These are phyloP conservation scores for Malurus alboscapulatus DNA, from an alignment of 2,113 vertebrate genomes.

Conservation along the genomic window DNA sequence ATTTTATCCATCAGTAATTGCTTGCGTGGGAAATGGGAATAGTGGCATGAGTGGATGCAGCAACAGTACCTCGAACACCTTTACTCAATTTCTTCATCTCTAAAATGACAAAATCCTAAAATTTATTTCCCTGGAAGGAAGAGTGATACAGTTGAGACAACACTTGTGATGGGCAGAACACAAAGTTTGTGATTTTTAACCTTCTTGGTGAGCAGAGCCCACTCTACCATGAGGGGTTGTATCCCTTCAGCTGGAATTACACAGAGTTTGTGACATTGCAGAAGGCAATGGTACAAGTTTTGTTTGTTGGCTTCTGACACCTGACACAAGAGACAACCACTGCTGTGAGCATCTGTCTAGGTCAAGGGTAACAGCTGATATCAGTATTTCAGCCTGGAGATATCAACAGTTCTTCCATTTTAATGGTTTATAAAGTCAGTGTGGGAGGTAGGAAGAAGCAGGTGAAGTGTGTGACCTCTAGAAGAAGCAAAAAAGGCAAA, in stretches of 20 bases:
- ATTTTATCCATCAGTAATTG: not conserved
- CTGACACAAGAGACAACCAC: not conserved
- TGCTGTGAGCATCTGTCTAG: not conserved
- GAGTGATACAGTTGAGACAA: not conserved
- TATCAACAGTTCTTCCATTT: not conserved
- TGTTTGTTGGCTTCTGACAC: not conserved
- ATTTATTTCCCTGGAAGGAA: not conserved
- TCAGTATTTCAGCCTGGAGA: not conserved
- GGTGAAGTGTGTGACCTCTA: not conserved
- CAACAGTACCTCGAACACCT: not conserved
- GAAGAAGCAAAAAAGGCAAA: not conserved
- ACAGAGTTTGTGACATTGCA: not conserved
- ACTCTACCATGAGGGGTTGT: fast-evolving
- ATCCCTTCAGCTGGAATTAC: not conserved
- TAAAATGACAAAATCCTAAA: not conserved
- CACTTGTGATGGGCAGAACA: not conserved
- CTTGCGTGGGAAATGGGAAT: not conserved
- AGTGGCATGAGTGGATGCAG: not conserved
- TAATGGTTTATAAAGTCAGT: not conserved
- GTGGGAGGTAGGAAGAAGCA: not conserved
- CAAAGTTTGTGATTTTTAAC: not conserved
- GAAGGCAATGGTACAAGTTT: not conserved
- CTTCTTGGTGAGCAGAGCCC: not conserved
- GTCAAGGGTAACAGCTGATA: not conserved
- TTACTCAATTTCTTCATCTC: not conserved